Conservation (phyloP, 2,888 invertebrate species). For the Drosophila subsilvestris region DNA sequence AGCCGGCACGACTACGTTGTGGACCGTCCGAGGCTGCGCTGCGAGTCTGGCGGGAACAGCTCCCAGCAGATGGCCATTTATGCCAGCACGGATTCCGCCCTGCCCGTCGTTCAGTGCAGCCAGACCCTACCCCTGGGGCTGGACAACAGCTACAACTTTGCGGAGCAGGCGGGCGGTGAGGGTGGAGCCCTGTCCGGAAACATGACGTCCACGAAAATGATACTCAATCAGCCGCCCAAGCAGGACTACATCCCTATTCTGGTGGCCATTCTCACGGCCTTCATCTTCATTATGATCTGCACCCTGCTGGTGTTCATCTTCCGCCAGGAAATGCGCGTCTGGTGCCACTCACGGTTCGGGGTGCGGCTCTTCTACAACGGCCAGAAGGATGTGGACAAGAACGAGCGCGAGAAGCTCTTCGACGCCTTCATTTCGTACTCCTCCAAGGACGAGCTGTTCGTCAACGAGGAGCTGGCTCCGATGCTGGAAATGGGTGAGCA, state of each 20-base stretch:
- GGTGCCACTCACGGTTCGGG: slow-evolving; percentile 94
- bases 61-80: slow-evolving; percentile 75
- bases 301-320: slow-evolving; percentile 92
- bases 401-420: slow-evolving; percentile 93
- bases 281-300: slow-evolving; percentile 90
- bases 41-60: slow-evolving; percentile 85
- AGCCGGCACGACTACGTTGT: slow-evolving; percentile 89
- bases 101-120: slow-evolving; percentile 79
- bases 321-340: slow-evolving; percentile 92
- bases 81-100: slow-evolving; percentile 52
- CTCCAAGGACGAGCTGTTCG: slow-evolving; percentile 95
- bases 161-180: slow-evolving; percentile 54
- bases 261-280: slow-evolving; percentile 90
- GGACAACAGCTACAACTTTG: slow-evolving; percentile 59
- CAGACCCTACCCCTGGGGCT: slow-evolving; percentile 64
- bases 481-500: slow-evolving; percentile 92
- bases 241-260: slow-evolving; percentile 93
- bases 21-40: slow-evolving; percentile 90
- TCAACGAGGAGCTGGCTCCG: slow-evolving; percentile 93
- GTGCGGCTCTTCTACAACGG: slow-evolving; percentile 91
- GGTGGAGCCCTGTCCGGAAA: slow-evolving; percentile 68
- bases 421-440: slow-evolving; percentile 98
- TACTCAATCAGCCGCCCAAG: slow-evolving; percentile 85
- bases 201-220: slow-evolving; percentile 88
- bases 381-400: slow-evolving; percentile 90